A percentile compares a stretch with the other conserved stretches of the same genome.
Conservation (phyloP, 2,888 invertebrate genomes). For the Isoperla grammatica region DNA sequence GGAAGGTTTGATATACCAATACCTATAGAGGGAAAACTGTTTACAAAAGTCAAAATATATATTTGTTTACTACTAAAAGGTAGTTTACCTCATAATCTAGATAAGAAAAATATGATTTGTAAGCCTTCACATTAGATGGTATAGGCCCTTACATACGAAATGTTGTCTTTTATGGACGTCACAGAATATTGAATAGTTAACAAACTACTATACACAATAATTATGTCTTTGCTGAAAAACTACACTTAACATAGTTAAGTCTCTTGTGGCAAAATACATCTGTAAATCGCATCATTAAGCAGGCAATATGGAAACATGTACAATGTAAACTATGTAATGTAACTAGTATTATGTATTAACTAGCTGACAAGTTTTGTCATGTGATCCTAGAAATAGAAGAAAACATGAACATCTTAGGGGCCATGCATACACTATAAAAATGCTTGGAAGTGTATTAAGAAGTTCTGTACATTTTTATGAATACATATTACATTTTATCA, state of each 20-base stretch:
- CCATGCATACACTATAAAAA: not conserved
- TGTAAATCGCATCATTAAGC: not conserved
- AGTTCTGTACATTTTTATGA: not conserved
- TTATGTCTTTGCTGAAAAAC: not conserved
- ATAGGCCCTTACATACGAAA: not conserved
- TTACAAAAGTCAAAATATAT: constrained; percentile 5
- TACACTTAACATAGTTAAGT: not conserved
- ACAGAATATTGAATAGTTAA: not conserved
- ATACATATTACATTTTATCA: not conserved
- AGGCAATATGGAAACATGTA: no score
- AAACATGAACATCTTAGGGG: no score
- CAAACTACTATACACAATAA: not conserved
- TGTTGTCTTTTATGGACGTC: not conserved
- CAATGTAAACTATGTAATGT: no score
- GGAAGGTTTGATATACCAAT: no score
- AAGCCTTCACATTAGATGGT: not conserved
- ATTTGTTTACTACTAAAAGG: not conserved
- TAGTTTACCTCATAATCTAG: not conserved
- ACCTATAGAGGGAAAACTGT: no score
- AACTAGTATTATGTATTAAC: no score
- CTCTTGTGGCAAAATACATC: not conserved
- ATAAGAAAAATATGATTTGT: not conserved
- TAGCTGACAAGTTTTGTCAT: no score
- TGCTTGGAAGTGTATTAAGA: not conserved
- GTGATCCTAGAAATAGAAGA: no score